Conservation (phyloP, 1,140 invertebrate genomes). For the Caerostris darwini region DNA sequence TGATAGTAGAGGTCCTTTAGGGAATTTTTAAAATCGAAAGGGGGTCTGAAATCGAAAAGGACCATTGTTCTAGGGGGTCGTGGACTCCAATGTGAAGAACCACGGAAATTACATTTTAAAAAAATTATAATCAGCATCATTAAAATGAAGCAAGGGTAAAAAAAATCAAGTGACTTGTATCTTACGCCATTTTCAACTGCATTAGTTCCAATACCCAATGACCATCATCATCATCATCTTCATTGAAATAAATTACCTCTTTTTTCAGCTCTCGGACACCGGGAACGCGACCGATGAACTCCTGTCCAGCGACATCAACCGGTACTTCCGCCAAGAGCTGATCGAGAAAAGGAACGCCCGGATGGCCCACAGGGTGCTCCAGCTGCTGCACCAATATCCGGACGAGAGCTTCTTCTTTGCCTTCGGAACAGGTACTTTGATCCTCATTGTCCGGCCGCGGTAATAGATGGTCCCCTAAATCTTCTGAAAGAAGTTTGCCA, state of each 20-base stretch:
- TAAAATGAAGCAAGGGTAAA: too few species aligned
- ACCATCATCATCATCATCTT: neutral
- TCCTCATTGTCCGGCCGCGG: neutral
- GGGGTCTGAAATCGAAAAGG: too few species aligned
- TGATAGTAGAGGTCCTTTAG: too few species aligned
- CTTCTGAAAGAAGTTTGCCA: neutral
- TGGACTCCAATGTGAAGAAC: too few species aligned
- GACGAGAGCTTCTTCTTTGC: conserved; percentile 85
- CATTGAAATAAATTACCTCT: neutral
- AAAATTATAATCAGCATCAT: too few species aligned
- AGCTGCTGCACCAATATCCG: conserved; percentile 82
- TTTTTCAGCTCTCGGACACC: conserved; percentile 38
- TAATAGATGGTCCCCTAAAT: neutral
- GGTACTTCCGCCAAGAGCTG: conserved; percentile 84
- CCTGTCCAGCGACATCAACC: conserved; percentile 83
- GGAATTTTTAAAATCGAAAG: too few species aligned
- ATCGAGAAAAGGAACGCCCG: conserved; percentile 84
- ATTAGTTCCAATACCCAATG: neutral
- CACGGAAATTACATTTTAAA: too few species aligned
- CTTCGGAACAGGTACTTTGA: conserved; percentile 83
- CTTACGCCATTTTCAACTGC: neutral
- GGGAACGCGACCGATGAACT: conserved; percentile 79
- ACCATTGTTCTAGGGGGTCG: too few species aligned
- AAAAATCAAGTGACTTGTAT: neutral
- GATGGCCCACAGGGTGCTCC: conserved; percentile 83